These are phyloP conservation scores for Cataglyphis hispanica DNA, from an alignment of 1,140 invertebrate species.

Conservation along the genomic window DNA sequence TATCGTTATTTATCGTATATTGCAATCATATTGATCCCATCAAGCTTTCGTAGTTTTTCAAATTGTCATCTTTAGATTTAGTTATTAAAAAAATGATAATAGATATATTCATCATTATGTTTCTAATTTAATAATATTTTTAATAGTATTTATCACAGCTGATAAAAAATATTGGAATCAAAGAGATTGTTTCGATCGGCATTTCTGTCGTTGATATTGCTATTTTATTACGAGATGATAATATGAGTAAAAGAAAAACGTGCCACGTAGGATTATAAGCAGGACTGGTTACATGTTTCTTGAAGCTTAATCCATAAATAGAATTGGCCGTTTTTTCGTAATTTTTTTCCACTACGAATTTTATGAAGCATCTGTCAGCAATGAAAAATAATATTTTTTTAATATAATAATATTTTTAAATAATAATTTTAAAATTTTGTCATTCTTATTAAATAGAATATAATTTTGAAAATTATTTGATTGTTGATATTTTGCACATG, in stretches of 20 bases:
- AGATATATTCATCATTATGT: neutral
- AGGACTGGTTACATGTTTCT: neutral
- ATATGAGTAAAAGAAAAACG: slow-evolving; percentile 2
- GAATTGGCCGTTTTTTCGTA: neutral
- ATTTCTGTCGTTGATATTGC: neutral
- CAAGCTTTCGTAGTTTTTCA: neutral
- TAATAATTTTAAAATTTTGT: neutral
- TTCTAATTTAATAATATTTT: neutral
- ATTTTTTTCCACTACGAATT: neutral
- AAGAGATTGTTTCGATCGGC: neutral
- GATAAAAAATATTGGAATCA: slow-evolving; percentile 1
- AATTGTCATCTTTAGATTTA: neutral
- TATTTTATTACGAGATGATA: neutral
- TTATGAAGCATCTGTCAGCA: slow-evolving; percentile 8
- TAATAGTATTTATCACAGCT: neutral
- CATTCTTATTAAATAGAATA: neutral
- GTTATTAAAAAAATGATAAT: neutral
- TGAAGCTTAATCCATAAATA: neutral
- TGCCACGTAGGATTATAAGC: neutral
- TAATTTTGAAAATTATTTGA: neutral
- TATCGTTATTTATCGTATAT: neutral
- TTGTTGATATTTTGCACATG: neutral
- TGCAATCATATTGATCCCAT: neutral
- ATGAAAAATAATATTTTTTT: slow-evolving; percentile 1
- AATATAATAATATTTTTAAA: neutral